Percentiles rank a stretch among this genome's conserved stretches.
Conservation (phyloP, 2,797 vertebrate genomes). For the Darevskia nairensis region DNA sequence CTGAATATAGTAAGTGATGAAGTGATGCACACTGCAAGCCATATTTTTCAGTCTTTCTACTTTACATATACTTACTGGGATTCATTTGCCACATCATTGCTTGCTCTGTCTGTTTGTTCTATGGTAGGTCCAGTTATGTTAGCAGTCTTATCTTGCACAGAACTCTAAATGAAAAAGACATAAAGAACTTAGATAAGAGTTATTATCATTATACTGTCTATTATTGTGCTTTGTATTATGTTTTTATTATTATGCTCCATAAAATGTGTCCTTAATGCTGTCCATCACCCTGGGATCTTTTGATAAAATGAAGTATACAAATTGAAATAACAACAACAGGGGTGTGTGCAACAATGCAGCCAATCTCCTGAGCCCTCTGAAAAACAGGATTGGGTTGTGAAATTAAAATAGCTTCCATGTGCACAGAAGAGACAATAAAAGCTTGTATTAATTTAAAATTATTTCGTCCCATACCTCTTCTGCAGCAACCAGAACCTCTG, state of each 20-base stretch:
- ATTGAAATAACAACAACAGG: no score
- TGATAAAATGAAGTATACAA: no score
- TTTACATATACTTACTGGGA: conserved; percentile 71
- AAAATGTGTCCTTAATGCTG: no score
- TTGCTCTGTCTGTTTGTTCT: conserved; percentile 58
- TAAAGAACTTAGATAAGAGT: conserved; percentile 21
- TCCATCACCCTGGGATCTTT: no score
- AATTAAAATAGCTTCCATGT: not conserved
- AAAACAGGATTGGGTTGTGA: not conserved
- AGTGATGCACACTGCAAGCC: not conserved
- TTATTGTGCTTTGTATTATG: no score
- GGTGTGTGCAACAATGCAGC: not conserved
- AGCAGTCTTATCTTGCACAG: conserved; percentile 47
- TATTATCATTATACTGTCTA: no score
- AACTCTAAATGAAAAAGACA: conserved; percentile 69
- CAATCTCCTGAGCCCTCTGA: not conserved
- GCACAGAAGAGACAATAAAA: not conserved
- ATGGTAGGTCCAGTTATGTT: conserved; percentile 20
- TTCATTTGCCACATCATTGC: conserved; percentile 22
- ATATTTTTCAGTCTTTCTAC: not conserved
- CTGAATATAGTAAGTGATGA: not conserved
- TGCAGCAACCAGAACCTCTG: conserved; percentile 24
- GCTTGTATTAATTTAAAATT: not conserved
- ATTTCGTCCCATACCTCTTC: conserved; percentile 68
- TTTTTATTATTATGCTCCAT: no score